Conservation (phyloP, 2,113 vertebrate species). For the Rhinopithecus roxellana region DNA sequence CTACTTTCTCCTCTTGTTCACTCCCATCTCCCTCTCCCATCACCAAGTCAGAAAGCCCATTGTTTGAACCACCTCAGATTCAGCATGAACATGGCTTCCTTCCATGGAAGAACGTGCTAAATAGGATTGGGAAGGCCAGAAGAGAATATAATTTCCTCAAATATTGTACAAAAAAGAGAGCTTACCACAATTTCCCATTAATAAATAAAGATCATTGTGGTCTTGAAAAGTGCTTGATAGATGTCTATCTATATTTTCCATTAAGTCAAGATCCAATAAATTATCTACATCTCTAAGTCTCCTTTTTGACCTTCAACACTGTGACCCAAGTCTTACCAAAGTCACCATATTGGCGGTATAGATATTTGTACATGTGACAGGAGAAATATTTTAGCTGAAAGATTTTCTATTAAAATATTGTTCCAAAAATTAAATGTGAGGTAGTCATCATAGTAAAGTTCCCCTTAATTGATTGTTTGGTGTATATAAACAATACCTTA, state of each 20-base stretch:
- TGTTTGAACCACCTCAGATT: neutral
- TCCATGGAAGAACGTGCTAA: neutral
- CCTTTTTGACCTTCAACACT: neutral
- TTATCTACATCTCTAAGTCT: neutral
- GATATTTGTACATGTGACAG: neutral
- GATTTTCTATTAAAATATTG: neutral
- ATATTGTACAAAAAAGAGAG: neutral
- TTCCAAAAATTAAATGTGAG: neutral
- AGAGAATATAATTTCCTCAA: neutral
- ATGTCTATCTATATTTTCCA: neutral
- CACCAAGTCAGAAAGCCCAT: neutral
- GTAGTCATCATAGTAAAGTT: neutral
- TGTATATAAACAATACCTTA: neutral
- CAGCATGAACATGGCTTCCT: neutral
- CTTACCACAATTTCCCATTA: neutral
- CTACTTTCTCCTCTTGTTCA: neutral
- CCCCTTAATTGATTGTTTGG: neutral
- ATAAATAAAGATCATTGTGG: neutral
- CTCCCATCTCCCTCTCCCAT: neutral
- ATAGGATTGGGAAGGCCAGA: neutral
- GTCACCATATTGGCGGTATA: neutral
- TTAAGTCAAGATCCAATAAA: neutral
- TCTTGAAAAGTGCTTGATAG: neutral
- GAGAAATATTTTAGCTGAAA: neutral
- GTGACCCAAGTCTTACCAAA: neutral